Evolutionary conservation across 2,888 invertebrate genomes (phyloP).

Genomic region (Argyresthia goedartella): DNA sequence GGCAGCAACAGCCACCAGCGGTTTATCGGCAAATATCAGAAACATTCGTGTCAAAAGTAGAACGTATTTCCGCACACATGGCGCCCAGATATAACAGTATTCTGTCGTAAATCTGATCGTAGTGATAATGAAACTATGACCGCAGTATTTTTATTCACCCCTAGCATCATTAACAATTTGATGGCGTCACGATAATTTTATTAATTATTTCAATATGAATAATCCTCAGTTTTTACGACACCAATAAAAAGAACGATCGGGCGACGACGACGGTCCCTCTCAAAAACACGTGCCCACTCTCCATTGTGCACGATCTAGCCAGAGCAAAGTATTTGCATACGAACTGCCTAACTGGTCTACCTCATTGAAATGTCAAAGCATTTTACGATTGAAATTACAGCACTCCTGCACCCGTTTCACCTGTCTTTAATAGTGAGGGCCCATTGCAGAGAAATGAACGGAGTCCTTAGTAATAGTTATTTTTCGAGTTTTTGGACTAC

Average conservation of each 20-base stretch:
- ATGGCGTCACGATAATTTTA: constrained; percentile 3
- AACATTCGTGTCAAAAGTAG: constrained; percentile 3
- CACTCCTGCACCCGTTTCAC: constrained; percentile 1
- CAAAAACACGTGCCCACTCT: constrained; percentile 7
- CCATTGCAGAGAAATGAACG: not conserved
- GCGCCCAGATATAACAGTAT: constrained; percentile 13
- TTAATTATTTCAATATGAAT: constrained; percentile 2
- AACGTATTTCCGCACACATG: constrained; percentile 7
- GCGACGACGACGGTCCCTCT: no score
- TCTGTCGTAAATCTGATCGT: constrained; percentile 23
- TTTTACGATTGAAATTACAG: constrained; percentile 4
- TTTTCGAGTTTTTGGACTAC: constrained; percentile 10
- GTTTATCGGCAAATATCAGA: constrained; percentile 6
- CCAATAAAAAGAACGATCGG: constrained; percentile 3
- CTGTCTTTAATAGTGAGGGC: constrained; percentile 4
- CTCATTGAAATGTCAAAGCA: constrained; percentile 1
- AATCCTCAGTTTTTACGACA: constrained; percentile 8
- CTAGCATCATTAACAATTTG: constrained; percentile 4
- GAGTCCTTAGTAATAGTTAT: not conserved
- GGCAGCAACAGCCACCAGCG: not conserved
- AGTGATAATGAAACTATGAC: constrained; percentile 17
- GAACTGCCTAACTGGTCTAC: constrained; percentile 1
- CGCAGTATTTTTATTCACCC: constrained; percentile 8
- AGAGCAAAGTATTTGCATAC: constrained; percentile 8
- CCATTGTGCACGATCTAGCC: constrained; percentile 5